phyloP scores from a whole-genome alignment of 1,140 invertebrate genomes.

The Mya arenaria region DNA sequence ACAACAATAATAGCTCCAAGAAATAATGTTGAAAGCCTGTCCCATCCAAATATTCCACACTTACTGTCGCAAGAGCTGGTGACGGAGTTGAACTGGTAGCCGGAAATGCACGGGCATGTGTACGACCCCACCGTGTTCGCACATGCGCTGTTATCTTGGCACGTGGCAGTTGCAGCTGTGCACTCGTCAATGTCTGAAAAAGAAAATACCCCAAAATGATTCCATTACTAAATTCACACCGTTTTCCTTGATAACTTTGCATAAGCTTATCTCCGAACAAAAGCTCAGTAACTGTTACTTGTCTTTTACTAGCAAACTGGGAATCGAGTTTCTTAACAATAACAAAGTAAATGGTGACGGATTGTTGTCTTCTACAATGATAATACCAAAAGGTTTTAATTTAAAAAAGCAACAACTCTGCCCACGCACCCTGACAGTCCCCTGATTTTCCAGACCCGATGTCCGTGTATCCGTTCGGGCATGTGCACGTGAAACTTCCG shows the following conservation, averaged over 20 bases:
- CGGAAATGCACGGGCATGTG: slow-evolving; percentile 63
- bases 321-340: too few species aligned
- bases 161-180: slow-evolving; percentile 19
- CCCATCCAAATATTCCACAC: neutral
- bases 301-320: too few species aligned
- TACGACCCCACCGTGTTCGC: slow-evolving; percentile 63
- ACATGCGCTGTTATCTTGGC: slow-evolving; percentile 59
- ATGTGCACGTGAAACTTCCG: slow-evolving; percentile 88
- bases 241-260: too few species aligned
- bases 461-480: slow-evolving; percentile 49
- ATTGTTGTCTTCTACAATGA: too few species aligned
- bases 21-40: too few species aligned
- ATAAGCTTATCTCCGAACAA: too few species aligned
- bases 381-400: neutral
- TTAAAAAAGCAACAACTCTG: neutral
- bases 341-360: too few species aligned
- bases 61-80: slow-evolving; percentile 52
- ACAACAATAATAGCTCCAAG: too few species aligned
- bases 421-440: slow-evolving; percentile 26
- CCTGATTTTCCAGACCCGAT: neutral
- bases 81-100: slow-evolving; percentile 56
- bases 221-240: too few species aligned
- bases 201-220: too few species aligned
- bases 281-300: too few species aligned
- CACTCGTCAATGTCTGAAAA: slow-evolving; percentile 69